Evolutionary conservation across 2,888 invertebrate genomes (phyloP), one percentile per base, ranked within the genome.

Genomic region (Actias luna): DNA sequence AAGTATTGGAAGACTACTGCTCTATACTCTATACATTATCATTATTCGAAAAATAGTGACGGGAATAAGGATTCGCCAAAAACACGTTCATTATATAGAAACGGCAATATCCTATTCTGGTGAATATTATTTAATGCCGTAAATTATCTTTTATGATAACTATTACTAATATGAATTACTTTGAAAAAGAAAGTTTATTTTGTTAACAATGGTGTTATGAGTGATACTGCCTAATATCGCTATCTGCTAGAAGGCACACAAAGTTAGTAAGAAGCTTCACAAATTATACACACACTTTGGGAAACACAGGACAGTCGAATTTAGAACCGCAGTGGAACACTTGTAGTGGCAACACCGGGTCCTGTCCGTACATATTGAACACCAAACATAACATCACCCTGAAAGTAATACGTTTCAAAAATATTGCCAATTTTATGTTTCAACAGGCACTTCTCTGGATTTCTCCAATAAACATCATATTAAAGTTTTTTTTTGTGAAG

Each of bases 401-500:
- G 79, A 89, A 89, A 84, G 78, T 83, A 88, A 87, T 79, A 88
- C 85, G 79, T 86, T 86, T 88, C 84, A 84, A 90, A 91, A 91
- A 90, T 91, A 92, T 92, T 92, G 92, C 91, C 92, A 92, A 89
- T 86, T 85, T 91, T 84, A 87, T 86, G 89, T 92, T 88, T 88
- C 91, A 90, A 91, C 90, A 92, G 92, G 92, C 92, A 92, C 92
- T 92, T 92, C 76, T 89, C 90, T 91, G 91, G 92, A 92, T 91
- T 90, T 82, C 92, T 92, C 92, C 92, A 91, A 91, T 92, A 91
- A 88, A 90, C 88, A 87, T 89, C 88, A 87, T 91, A 89, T 85
- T 87, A 87, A 89, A 88, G 83, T 86, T 85, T 87, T 82, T 82
- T 83, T 87, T 83, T 87, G 86, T 89, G 89, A 88, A 88, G 84